Percentiles rank a stretch among this genome's conserved stretches.
Conservation (phyloP, 2,888 invertebrate species). For the Teinopalpus imperialis region DNA sequence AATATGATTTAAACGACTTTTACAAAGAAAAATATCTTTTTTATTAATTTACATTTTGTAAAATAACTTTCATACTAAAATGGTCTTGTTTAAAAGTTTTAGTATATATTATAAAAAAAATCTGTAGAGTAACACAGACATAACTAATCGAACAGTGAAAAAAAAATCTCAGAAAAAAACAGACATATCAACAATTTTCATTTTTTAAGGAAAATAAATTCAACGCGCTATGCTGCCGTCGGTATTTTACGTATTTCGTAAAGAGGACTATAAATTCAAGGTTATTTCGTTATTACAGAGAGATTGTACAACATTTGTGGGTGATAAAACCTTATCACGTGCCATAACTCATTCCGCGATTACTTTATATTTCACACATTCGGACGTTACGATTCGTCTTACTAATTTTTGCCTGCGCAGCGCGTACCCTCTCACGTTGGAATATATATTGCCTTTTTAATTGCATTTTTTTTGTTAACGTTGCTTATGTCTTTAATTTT, state of each 20-base stretch:
- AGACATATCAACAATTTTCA: too few relatives aligned
- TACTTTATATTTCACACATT: conserved; percentile 58
- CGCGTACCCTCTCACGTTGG: conserved; percentile 1
- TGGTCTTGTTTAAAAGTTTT: too few relatives aligned
- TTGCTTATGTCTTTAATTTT: background rate
- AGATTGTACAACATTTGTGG: conserved; percentile 68
- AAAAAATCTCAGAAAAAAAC: too few relatives aligned
- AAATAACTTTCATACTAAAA: too few relatives aligned
- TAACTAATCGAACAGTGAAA: too few relatives aligned
- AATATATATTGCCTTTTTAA: conserved; percentile 14
- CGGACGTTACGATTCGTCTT: conserved; percentile 31
- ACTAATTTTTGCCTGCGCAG: conserved; percentile 22
- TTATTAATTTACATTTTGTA: too few relatives aligned
- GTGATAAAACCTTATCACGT: conserved; percentile 70
- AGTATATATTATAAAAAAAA: too few relatives aligned
- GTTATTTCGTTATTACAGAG: conserved; percentile 72
- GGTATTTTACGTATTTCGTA: conserved; percentile 63
- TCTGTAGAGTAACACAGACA: too few relatives aligned
- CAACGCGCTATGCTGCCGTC: conserved; percentile 43
- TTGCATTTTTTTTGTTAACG: too few relatives aligned
- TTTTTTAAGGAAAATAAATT: too few relatives aligned
- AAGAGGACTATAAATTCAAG: conserved; percentile 73
- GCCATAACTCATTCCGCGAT: conserved; percentile 57
- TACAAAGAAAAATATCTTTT: too few relatives aligned
- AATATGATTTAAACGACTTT: too few relatives aligned